Conservation (phyloP, 2,113 vertebrate species). For the Laticauda laticaudata region DNA sequence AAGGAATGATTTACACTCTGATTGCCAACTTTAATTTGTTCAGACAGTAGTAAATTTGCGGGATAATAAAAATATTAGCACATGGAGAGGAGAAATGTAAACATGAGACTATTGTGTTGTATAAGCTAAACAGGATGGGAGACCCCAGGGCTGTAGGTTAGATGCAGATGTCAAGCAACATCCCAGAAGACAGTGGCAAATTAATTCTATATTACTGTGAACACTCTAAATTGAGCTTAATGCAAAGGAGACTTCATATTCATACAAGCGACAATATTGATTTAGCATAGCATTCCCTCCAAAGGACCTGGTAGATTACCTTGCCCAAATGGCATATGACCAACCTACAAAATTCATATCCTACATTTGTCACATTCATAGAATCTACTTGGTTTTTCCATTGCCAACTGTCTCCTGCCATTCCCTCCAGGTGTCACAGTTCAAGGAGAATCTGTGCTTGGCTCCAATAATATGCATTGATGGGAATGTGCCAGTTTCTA, state of each 20-base stretch:
- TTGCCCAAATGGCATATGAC: neutral
- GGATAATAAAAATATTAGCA: neutral
- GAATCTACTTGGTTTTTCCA: neutral
- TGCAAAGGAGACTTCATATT: neutral
- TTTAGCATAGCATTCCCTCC: neutral
- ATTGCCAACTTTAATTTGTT: neutral
- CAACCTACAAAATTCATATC: neutral
- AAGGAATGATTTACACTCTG: neutral
- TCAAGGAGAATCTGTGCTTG: constrained; percentile 74
- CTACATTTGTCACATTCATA: neutral
- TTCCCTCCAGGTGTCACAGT: constrained; percentile 79
- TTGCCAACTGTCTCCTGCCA: constrained; percentile 26
- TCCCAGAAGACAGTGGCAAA: neutral
- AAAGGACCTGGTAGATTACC: neutral
- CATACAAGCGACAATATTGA: neutral
- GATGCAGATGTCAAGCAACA: neutral
- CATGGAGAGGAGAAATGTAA: neutral
- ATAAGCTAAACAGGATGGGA: neutral
- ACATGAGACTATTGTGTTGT: neutral
- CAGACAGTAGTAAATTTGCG: neutral
- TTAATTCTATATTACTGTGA: neutral
- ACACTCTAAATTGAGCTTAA: neutral
- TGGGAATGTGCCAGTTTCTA: constrained; percentile 84
- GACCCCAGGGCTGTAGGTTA: neutral
- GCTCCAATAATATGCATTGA: constrained; percentile 82